phyloP scores from a whole-genome alignment of 2,797 vertebrate species.

The Nyctalus aviator region DNA sequence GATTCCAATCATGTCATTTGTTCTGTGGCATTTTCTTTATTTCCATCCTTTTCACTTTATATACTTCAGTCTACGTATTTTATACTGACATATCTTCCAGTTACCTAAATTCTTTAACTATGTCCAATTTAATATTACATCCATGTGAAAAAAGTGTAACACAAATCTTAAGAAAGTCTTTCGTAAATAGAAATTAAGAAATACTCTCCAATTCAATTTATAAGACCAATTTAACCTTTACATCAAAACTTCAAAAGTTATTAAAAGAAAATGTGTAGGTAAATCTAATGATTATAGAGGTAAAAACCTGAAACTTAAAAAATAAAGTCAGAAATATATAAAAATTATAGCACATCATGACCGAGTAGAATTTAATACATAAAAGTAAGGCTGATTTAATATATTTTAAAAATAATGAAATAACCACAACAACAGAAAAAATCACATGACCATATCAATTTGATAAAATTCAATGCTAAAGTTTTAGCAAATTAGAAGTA shows the following conservation, averaged over 20 bases:
- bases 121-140: background rate
- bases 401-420: background rate
- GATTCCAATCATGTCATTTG: background rate
- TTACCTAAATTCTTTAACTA: background rate
- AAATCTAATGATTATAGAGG: background rate
- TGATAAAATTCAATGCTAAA: background rate
- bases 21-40: background rate
- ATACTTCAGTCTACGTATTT: background rate
- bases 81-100: background rate
- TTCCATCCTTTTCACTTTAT: background rate
- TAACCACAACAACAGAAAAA: background rate
- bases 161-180: background rate
- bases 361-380: background rate
- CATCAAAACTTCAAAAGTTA: background rate
- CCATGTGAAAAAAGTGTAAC: background rate
- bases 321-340: background rate
- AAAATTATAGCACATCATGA: background rate
- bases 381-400: background rate
- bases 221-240: background rate
- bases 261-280: background rate
- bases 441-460: background rate
- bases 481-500: background rate
- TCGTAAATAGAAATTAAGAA: background rate
- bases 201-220: background rate
- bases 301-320: background rate